Evolutionary conservation across 2,888 invertebrate species (phyloP).

Genomic region (Metacarcinus magister): DNA sequence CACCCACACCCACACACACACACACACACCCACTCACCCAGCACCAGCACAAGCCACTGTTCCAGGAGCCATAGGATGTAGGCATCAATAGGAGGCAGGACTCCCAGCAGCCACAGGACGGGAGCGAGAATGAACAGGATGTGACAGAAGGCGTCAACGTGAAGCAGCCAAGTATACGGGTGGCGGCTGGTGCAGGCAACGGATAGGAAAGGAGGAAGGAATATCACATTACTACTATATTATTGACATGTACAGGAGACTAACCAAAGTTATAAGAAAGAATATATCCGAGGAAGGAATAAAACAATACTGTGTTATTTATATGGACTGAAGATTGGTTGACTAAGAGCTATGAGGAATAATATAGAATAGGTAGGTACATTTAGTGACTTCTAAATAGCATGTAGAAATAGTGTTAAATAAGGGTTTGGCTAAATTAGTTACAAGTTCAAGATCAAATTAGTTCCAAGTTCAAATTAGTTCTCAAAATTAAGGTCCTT

Average conservation of each 20-base stretch:
- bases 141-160: conserved; percentile 74
- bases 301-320: too few relatives aligned
- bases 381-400: too few relatives aligned
- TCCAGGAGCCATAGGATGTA: conserved; percentile 81
- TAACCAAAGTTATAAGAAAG: neutral
- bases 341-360: too few relatives aligned
- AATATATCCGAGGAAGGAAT: too few relatives aligned
- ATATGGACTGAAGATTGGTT: too few relatives aligned
- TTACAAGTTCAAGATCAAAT: neutral
- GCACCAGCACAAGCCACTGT: conserved; percentile 79
- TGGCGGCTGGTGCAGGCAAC: conserved; percentile 64
- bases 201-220: neutral
- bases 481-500: too few relatives aligned
- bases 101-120: conserved; percentile 77
- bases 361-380: neutral
- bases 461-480: too few relatives aligned
- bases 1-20: neutral
- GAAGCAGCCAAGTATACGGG: conserved; percentile 71
- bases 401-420: too few relatives aligned
- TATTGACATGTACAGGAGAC: neutral
- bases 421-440: neutral
- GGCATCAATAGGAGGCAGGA: conserved; percentile 82
- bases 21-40: conserved; percentile 76
- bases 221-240: neutral
- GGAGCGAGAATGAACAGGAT: conserved; percentile 67